Evolutionary conservation across 2,888 invertebrate genomes (phyloP).

Genomic region (Pseudococcus viburni): DNA sequence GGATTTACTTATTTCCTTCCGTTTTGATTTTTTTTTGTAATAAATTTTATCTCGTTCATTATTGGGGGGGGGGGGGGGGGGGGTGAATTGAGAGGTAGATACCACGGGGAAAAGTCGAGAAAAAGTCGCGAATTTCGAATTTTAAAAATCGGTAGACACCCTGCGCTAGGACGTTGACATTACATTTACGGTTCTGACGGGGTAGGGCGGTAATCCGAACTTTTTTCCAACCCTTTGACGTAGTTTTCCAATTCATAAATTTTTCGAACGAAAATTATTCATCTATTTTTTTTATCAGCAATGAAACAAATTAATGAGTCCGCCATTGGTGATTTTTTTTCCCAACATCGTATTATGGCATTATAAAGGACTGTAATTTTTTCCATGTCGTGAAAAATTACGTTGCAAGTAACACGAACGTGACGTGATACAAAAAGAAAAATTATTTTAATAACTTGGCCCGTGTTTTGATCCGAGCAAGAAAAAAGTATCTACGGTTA

Average conservation of each 20-base stretch:
- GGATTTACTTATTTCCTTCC: too few species aligned
- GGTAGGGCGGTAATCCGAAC: background rate
- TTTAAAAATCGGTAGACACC: too few species aligned
- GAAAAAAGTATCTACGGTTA: background rate
- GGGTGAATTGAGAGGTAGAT: too few species aligned
- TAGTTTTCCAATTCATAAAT: background rate
- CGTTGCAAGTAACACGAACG: background rate
- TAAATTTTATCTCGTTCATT: too few species aligned
- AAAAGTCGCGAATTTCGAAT: too few species aligned
- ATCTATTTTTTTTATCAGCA: background rate
- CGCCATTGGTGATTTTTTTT: background rate
- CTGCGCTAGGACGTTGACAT: too few species aligned
- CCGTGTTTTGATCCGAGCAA: background rate
- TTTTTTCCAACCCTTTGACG: background rate
- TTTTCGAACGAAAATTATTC: background rate
- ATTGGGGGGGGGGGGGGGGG: too few species aligned
- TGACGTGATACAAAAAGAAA: slow-evolving; percentile 6
- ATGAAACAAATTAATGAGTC: slow-evolving; percentile 2
- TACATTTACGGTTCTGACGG: too few species aligned
- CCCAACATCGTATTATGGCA: background rate
- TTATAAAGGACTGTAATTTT: background rate
- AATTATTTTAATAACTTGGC: slow-evolving; percentile 15
- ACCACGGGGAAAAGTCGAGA: too few species aligned
- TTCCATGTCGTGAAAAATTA: slow-evolving; percentile 8
- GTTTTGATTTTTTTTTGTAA: too few species aligned